A percentile compares a stretch with the other conserved stretches of the same genome.
Evolutionary conservation across 2,888 invertebrate species (phyloP).

Genomic region (Eretmocerus hayati): DNA sequence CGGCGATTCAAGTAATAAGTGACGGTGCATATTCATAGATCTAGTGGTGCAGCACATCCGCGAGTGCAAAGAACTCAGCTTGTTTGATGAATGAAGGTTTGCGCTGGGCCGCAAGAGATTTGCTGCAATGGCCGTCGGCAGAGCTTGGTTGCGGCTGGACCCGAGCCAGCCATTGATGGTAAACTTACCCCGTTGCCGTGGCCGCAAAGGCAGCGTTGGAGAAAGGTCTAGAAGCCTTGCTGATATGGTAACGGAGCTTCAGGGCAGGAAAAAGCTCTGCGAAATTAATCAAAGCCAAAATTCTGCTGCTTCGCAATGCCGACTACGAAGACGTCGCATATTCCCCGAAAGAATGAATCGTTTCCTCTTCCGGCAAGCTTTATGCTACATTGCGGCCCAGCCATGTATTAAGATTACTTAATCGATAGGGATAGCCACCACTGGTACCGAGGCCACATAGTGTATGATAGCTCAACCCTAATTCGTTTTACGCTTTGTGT

Average conservation of each 20-base stretch:
- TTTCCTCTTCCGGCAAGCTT: slow-evolving; percentile 47
- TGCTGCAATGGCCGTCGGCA: background rate
- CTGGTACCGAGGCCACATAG: background rate
- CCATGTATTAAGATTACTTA: slow-evolving; percentile 49
- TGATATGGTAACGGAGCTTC: background rate
- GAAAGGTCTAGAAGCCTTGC: background rate
- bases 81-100: too few relatives aligned
- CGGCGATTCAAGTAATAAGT: too few relatives aligned
- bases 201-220: background rate
- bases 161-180: too few relatives aligned
- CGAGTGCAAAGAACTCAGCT: too few relatives aligned
- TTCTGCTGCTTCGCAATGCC: slow-evolving; percentile 39
- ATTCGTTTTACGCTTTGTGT: slow-evolving; percentile 9
- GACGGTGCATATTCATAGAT: too few relatives aligned
- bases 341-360: slow-evolving; percentile 47
- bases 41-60: too few relatives aligned
- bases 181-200: slow-evolving; percentile 14
- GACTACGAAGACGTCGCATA: slow-evolving; percentile 48
- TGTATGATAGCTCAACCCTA: background rate
- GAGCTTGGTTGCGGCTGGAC: background rate
- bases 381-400: slow-evolving; percentile 48
- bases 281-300: slow-evolving; percentile 46
- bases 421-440: slow-evolving; percentile 36
- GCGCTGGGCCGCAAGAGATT: too few relatives aligned
- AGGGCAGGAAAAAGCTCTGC: slow-evolving; percentile 5